These are phyloP conservation scores for Pseudococcus viburni DNA, from an alignment of 2,888 invertebrate species.

Conservation along the genomic window DNA sequence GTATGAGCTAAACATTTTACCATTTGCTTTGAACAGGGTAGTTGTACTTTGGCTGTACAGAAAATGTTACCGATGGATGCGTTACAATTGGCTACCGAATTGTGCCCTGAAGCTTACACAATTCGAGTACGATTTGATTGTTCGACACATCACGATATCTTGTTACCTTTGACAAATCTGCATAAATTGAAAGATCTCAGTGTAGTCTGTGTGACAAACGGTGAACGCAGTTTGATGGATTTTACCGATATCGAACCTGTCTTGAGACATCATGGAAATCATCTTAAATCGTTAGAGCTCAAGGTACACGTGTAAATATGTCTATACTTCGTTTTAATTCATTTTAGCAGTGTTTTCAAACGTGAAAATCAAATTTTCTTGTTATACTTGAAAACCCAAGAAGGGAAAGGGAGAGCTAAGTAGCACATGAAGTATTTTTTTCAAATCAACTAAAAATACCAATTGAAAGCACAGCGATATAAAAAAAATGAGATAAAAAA, in stretches of 20 bases:
- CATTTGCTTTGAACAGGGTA: constrained; percentile 68
- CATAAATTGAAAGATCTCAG: constrained; percentile 69
- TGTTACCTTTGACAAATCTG: constrained; percentile 68
- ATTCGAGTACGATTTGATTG: constrained; percentile 69
- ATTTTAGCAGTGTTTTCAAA: no score
- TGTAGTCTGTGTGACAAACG: constrained; percentile 70
- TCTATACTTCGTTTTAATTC: no score
- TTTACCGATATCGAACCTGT: constrained; percentile 70
- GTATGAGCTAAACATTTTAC: not conserved
- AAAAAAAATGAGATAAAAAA: no score
- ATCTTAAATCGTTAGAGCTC: constrained; percentile 68
- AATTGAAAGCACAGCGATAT: no score
- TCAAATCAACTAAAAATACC: no score
- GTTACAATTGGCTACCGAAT: constrained; percentile 69
- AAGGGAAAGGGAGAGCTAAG: no score
- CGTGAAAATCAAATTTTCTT: no score
- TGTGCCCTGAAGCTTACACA: constrained; percentile 69
- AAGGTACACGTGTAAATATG: constrained; percentile 67
- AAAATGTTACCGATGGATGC: constrained; percentile 69
- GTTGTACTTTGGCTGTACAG: constrained; percentile 69
- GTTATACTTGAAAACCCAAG: no score
- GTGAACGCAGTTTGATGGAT: constrained; percentile 70
- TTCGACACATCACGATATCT: constrained; percentile 70
- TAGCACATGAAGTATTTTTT: no score
- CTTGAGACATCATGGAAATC: constrained; percentile 69